Conservation (phyloP, 2,888 invertebrate species). For the Hydroisotoma schaefferi region DNA sequence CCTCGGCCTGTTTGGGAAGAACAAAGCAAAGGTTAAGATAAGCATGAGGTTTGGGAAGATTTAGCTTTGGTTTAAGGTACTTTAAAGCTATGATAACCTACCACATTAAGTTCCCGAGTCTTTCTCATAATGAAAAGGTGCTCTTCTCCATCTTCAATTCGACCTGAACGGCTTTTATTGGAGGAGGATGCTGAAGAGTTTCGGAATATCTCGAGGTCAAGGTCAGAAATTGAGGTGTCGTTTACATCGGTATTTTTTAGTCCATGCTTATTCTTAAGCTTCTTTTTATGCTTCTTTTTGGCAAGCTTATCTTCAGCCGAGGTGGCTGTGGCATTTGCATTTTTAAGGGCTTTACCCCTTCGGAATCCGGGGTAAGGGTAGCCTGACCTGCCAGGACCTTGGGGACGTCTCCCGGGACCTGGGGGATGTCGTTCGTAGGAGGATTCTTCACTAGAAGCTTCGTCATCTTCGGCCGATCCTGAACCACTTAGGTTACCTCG, state of each 20-base stretch:
- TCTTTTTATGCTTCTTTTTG: constrained; percentile 20
- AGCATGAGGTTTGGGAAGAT: not conserved
- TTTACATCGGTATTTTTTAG: constrained; percentile 5
- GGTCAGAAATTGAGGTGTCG: not conserved
- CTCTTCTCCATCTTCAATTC: not conserved
- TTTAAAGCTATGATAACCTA: not conserved
- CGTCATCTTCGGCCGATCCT: constrained; percentile 23
- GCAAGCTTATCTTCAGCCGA: not conserved
- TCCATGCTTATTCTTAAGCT: constrained; percentile 24
- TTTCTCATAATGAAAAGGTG: constrained; percentile 4
- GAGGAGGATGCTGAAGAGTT: not conserved
- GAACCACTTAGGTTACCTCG: constrained; percentile 19
- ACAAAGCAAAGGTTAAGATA: not conserved
- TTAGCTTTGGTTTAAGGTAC: not conserved
- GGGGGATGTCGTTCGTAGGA: constrained; percentile 16
- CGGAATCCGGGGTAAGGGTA: not conserved
- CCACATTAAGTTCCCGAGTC: constrained; percentile 9
- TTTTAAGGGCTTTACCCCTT: constrained; percentile 6
- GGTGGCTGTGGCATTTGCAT: not conserved
- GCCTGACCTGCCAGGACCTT: not conserved
- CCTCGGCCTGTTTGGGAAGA: constrained; percentile 33
- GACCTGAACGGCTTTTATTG: not conserved
- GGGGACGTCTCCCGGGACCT: constrained; percentile 1
- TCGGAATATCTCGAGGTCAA: no score
- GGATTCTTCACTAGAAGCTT: constrained; percentile 28